Evolutionary conservation across 2,797 vertebrate species (phyloP), one percentile per base, ranked within the genome.

Genomic region (Lutjanus argentimaculatus): DNA sequence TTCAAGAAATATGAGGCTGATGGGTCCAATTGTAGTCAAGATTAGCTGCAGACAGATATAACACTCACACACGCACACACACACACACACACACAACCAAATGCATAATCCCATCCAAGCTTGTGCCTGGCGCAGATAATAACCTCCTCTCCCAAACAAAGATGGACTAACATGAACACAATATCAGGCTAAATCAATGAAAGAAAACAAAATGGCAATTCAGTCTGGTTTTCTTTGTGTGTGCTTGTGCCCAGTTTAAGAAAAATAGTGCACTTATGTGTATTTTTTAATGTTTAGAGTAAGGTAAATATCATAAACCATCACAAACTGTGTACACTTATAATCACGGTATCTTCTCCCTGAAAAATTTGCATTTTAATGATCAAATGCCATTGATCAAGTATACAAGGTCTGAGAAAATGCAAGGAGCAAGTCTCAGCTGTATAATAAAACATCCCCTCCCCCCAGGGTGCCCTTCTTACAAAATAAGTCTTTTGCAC

Each of bases 401-500:
- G 6, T 51, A 49, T 3, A 58, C n/a, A 43, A n/a, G 0, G 22
- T 51, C 30, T 46, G 42, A 52, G 56, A 22, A 67, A 53, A 30
- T 51, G 30, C 59, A 64, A 48, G 30, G 36, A 57, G 40, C 16
- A 30, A 45, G 51, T 30, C 63, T 77, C 10, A 43, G 43, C 72
- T 81, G 42, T 65, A 7, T 25, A 64, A 73, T 71, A 59, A 82
- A 75, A 48, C 57, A 56, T n/a, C 61, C 48, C 53, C 43, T 56
- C 46, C 25, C 8, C 9, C 30, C 9, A 8, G 67, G 46, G 25
- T 59, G 40, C 13, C 58, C 69, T 46, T 73, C 70, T 58, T 75
- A 67, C 62, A 64, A 76, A 21, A 72, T 57, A 75, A 72, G 46
- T n/a, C 64, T 53, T 63, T 36, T 21, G 6, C n/a, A 22, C 69